A percentile compares a stretch with the other conserved stretches of the same genome.
Conservation (phyloP, 2,888 invertebrate species). For the Drosophila kambysellisi region DNA sequence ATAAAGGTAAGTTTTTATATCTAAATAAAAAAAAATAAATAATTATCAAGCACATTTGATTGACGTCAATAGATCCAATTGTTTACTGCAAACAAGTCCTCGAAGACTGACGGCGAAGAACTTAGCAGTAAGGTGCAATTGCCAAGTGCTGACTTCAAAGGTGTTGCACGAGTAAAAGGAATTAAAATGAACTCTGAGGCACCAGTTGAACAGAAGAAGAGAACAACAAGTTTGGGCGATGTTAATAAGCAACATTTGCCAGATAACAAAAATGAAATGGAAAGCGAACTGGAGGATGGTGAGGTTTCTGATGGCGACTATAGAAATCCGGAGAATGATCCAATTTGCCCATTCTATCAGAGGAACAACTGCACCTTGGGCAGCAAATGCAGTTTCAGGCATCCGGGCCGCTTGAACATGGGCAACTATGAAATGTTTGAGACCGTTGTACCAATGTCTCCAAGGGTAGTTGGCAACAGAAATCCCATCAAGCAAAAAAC, state of each 20-base stretch:
- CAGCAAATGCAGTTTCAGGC: not conserved
- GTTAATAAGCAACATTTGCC: not conserved
- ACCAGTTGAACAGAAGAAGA: not conserved
- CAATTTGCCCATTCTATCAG: not conserved
- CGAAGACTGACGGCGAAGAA: not conserved
- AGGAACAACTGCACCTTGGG: not conserved
- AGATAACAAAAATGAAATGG: not conserved
- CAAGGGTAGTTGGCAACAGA: not conserved
- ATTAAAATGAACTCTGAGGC: not conserved
- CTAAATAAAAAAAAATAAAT: not conserved
- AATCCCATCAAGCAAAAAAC: no score
- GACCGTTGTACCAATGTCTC: not conserved
- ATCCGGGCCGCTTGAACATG: not conserved
- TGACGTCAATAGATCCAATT: not conserved
- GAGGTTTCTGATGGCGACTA: not conserved
- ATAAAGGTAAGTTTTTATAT: not conserved
- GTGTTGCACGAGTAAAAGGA: not conserved
- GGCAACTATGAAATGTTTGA: not conserved
- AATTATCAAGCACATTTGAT: not conserved
- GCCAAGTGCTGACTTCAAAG: not conserved
- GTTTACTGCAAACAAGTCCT: not conserved
- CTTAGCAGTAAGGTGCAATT: no score
- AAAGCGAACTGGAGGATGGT: not conserved
- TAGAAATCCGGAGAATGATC: not conserved
- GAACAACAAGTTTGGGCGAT: not conserved